Evolutionary conservation across 2,797 vertebrate species (phyloP), one percentile per base, ranked within the genome.

Genomic region (Myotis myotis): DNA sequence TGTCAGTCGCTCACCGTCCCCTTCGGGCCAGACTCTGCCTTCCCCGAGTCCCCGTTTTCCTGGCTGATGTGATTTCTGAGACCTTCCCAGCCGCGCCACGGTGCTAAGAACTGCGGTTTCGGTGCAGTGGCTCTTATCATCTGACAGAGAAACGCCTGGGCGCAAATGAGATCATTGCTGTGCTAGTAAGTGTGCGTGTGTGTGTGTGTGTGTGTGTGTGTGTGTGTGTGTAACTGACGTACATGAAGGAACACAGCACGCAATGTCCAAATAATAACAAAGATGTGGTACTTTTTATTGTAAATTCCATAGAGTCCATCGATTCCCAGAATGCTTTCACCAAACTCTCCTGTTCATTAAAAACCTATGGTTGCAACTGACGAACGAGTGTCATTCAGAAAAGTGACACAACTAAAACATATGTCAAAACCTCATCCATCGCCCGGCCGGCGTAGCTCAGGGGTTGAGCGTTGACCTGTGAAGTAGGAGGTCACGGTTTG

Each of bases 401-500:
- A 68, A 47, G 7, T 3, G 17, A 49, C 19, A 81, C 28, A 30
- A 13, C 33, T 62, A 28, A 71, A 28, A 47, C 16, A 6, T 30
- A 9, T 49, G n/a, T 13, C 5, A 44, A 36, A n/a, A 3, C 36
- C 30, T 78, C 22, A 30, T 19, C 47, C 19, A 2, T 28, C 11
- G 57, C 20, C 57, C 25, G 5, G 23, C 23, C 5, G 11, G 57
- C 11, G 11, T 10, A 57, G 25, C 25, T 13, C 57, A 60, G 57
- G 0, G 25, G 57, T 12, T 60, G 11, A 6, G 25, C 11, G 5
- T 5, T 2, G 0, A 28, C 25, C 25, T 60, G 2, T 10, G 57
- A 60, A 5, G 23, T 2, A 28, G 57, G 57, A 60, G 57, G 57
- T 60, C 4, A 12, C 1, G 23, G 55, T 11, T 11, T 57, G 55